A percentile compares a stretch with the other conserved stretches of the same genome.
These are phyloP conservation scores for Hipposideros larvatus DNA, from an alignment of 2,797 vertebrate species.

Conservation along the genomic window DNA sequence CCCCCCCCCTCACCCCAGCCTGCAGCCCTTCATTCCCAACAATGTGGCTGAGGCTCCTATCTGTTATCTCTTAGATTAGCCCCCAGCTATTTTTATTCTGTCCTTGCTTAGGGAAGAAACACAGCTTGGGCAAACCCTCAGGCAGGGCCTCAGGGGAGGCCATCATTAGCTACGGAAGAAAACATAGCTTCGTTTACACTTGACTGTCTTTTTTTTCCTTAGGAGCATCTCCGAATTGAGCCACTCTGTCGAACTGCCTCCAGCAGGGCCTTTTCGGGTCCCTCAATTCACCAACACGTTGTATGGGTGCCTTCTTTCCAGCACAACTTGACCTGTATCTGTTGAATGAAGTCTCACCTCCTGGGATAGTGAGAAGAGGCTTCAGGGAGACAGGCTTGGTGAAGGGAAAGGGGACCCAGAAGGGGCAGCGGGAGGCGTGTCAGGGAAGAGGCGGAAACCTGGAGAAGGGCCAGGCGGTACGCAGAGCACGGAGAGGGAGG, in stretches of 20 bases:
- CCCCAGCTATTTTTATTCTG: constrained; percentile 82
- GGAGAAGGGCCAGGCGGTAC: not conserved
- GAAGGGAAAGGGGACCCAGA: not conserved
- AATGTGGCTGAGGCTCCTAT: constrained; percentile 56
- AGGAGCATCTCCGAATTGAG: not conserved
- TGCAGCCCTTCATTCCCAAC: constrained; percentile 63
- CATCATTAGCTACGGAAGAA: not conserved
- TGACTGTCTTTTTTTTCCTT: not conserved
- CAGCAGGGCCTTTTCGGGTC: not conserved
- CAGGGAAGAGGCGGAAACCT: not conserved
- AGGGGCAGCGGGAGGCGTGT: not conserved
- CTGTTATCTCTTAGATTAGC: constrained; percentile 83
- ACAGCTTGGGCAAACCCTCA: constrained; percentile 22
- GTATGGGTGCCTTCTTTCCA: not conserved
- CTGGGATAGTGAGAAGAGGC: not conserved
- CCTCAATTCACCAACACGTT: fast-evolving
- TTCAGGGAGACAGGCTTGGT: not conserved
- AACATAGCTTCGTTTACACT: not conserved
- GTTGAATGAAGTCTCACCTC: not conserved
- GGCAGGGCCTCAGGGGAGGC: constrained; percentile 49
- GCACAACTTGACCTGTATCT: fast-evolving
- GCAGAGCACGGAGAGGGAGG: not conserved
- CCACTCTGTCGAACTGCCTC: not conserved
- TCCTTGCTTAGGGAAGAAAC: constrained; percentile 72
- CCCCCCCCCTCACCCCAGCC: constrained; percentile 43